phyloP scores from a whole-genome alignment of 2,113 vertebrate species.

The Pluvialis apricaria region DNA sequence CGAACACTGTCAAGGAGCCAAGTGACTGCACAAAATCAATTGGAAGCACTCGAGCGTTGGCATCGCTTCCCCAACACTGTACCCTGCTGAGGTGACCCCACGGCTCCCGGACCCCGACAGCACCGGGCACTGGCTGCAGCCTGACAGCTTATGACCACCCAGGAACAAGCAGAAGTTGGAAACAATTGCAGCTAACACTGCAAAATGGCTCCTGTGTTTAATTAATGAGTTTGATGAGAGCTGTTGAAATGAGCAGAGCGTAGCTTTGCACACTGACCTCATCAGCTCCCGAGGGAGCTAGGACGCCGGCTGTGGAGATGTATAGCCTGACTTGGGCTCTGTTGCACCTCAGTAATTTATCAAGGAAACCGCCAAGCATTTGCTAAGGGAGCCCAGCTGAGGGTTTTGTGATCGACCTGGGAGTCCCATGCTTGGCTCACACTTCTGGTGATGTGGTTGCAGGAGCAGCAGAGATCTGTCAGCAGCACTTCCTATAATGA shows the following conservation, averaged over 20 bases:
- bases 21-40: background rate
- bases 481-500: accelerated
- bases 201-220: background rate
- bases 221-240: background rate
- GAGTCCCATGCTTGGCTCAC: background rate
- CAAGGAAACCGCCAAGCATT: background rate
- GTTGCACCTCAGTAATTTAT: background rate
- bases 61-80: background rate
- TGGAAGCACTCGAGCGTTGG: background rate
- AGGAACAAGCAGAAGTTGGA: background rate
- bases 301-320: accelerated
- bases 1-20: background rate
- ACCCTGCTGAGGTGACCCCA: background rate
- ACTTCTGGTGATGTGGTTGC: background rate
- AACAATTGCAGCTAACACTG: background rate
- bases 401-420: background rate
- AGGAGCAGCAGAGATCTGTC: background rate
- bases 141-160: background rate
- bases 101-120: accelerated
- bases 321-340: background rate
- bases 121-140: background rate
- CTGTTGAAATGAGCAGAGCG: accelerated
- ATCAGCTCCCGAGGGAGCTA: accelerated
- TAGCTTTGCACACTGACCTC: background rate
- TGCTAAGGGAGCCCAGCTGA: background rate